These are phyloP conservation scores for Megaleporinus macrocephalus DNA, from an alignment of 2,113 vertebrate species.

Conservation along the genomic window DNA sequence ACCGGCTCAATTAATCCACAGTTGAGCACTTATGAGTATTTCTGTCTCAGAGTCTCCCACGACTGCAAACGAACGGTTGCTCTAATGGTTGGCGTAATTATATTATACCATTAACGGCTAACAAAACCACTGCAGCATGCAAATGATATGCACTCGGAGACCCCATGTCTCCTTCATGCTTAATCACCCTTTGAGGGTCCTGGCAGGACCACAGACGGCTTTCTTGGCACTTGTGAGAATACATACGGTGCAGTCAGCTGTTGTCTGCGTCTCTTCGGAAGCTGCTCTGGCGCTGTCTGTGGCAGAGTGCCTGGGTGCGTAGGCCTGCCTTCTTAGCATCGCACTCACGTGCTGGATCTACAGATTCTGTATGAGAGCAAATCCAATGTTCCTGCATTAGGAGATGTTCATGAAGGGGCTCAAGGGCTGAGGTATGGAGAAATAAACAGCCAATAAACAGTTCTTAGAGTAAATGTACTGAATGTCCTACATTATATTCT, in stretches of 20 bases:
- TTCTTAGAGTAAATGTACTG: too few relatives aligned
- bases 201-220: constrained; percentile 6
- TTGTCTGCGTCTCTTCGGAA: constrained; percentile 31
- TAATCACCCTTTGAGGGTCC: constrained; percentile 17
- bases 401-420: neutral
- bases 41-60: neutral
- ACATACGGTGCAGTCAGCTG: constrained; percentile 38
- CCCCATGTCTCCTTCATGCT: neutral
- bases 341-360: neutral
- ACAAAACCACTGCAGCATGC: neutral
- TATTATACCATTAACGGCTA: neutral
- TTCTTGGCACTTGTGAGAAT: constrained; percentile 19
- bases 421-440: neutral
- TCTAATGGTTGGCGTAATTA: neutral
- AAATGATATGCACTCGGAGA: neutral
- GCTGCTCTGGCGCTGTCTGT: neutral
- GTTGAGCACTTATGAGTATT: neutral
- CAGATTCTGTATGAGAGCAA: neutral
- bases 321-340: constrained; percentile 1
- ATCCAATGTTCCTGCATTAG: constrained; percentile 9
- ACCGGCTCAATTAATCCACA: too few relatives aligned
- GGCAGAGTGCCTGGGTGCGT: neutral
- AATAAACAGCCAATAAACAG: too few relatives aligned
- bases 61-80: neutral
- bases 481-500: too few relatives aligned